Evolutionary conservation across 2,888 invertebrate species (phyloP), one percentile per base, ranked within the genome.

Genomic region (Oscheius onirici): DNA sequence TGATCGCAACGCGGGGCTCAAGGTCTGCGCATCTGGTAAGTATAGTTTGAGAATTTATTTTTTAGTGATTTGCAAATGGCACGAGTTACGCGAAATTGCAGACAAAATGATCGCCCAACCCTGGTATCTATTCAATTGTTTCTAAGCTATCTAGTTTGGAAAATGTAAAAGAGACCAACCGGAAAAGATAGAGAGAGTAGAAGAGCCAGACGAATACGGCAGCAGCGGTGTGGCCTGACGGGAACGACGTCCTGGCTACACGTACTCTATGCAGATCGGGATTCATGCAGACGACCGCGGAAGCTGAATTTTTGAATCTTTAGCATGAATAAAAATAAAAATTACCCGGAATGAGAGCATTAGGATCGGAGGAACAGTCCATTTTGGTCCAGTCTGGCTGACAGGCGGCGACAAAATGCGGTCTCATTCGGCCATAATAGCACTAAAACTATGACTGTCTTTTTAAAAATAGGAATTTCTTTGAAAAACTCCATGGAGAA

Each of bases 381-480:
- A 83, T 75, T 52, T 76, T 71, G 3, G 75, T 72, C 80, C 81
- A 83, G 67, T 87, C 85, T 11, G 97, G 96, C 69, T 91, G 89
- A 87, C 97, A 99, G 0, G 95, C 92, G 78, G 91, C 91, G 86
- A 95, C 91, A 90, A 97, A 99, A 90, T 99, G 95, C 43, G 97
- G 97, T 81, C 97, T 90, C 78, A 97, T 89, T 71, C 96, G 91
- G 52, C 97, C 97, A 77, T 96, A 92, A 43, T 57, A 60, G 34
- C 66, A 72, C 67, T 72, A 22, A 54, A 66, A 46, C 69, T 58
- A 58, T 15, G 93, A 92, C 88, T 93, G 76, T 95, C 91, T 88
- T 97, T 95, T 3, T 95, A 95, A 71, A 17, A 22, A 73, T 51
- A 3, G 78, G 74, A 51, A 26, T 26, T 69, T 74, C 60, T 55